phyloP scores from a whole-genome alignment of 2,888 invertebrate genomes.

The Caenorhabditis sulstoni region DNA sequence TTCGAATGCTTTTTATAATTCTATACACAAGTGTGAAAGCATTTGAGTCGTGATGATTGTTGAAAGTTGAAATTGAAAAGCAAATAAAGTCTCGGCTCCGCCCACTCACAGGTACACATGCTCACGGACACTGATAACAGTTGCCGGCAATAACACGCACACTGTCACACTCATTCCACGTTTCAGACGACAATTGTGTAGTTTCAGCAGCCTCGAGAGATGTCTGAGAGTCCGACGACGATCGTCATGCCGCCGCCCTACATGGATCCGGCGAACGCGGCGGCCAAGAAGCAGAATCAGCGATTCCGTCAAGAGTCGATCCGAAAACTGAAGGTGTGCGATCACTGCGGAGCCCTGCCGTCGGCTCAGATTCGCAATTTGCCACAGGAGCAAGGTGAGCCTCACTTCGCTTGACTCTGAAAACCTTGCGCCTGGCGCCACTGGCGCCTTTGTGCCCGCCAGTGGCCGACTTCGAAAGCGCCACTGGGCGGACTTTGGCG shows the following conservation, averaged over 20 bases:
- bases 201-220: not conserved
- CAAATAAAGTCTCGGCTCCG: no score
- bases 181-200: no score
- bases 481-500: no score
- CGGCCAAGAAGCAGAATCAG: conserved; percentile 48
- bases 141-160: not conserved
- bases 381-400: conserved; percentile 41
- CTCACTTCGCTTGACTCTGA: not conserved
- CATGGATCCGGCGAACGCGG: conserved; percentile 65
- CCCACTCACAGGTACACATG: no score
- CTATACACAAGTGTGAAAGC: no score
- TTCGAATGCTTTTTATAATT: no score
- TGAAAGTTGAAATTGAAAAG: no score
- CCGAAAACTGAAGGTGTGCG: conserved; percentile 43
- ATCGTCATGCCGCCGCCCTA: conserved; percentile 65
- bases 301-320: conserved; percentile 46
- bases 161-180: not conserved
- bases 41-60: conserved; percentile 31
- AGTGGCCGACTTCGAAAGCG: no score
- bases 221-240: conserved; percentile 40
- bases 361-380: conserved; percentile 33
- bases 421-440: no score
- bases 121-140: no score
- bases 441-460: no score
- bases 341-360: conserved; percentile 59